A percentile compares a stretch with the other conserved stretches of the same genome.
These are phyloP conservation scores for Ethmia dodecea DNA, from an alignment of 2,888 invertebrate species.

Conservation along the genomic window DNA sequence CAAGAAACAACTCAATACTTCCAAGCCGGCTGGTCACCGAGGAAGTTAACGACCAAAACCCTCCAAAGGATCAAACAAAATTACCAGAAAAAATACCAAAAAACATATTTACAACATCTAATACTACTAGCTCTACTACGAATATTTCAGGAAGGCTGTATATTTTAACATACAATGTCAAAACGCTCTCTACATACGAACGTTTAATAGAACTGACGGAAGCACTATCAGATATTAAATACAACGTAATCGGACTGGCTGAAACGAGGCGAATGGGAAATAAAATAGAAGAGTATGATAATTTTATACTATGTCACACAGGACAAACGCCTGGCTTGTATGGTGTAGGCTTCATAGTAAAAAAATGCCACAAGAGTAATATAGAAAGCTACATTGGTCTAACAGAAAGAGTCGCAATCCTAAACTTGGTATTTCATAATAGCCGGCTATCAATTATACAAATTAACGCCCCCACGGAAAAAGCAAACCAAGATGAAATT, in stretches of 20 bases:
- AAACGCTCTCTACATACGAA: slow-evolving; percentile 16
- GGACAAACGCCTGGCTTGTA: slow-evolving; percentile 20
- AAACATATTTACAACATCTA: not conserved
- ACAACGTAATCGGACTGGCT: slow-evolving; percentile 21
- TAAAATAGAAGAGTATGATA: slow-evolving; percentile 23
- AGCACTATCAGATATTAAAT: slow-evolving; percentile 18
- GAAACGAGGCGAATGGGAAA: slow-evolving; percentile 21
- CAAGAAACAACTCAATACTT: too few relatives aligned
- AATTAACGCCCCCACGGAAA: slow-evolving; percentile 19
- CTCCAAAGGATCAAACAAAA: slow-evolving; percentile 7
- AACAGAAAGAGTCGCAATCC: slow-evolving; percentile 21
- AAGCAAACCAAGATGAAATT: slow-evolving; percentile 14
- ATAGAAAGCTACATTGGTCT: slow-evolving; percentile 21
- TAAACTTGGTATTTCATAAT: slow-evolving; percentile 14
- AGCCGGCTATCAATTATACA: slow-evolving; percentile 16
- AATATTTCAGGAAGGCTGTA: not conserved
- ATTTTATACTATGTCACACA: slow-evolving; percentile 21
- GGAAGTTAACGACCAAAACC: slow-evolving; percentile 16
- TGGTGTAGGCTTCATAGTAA: slow-evolving; percentile 27
- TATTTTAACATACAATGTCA: slow-evolving; percentile 18
- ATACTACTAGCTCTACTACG: not conserved
- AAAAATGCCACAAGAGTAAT: slow-evolving; percentile 17
- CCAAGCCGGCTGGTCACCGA: slow-evolving; percentile 19
- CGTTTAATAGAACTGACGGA: slow-evolving; percentile 16
- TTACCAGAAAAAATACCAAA: too few relatives aligned